Conservation (phyloP, 1,140 invertebrate species). For the Cherax quadricarinatus region DNA sequence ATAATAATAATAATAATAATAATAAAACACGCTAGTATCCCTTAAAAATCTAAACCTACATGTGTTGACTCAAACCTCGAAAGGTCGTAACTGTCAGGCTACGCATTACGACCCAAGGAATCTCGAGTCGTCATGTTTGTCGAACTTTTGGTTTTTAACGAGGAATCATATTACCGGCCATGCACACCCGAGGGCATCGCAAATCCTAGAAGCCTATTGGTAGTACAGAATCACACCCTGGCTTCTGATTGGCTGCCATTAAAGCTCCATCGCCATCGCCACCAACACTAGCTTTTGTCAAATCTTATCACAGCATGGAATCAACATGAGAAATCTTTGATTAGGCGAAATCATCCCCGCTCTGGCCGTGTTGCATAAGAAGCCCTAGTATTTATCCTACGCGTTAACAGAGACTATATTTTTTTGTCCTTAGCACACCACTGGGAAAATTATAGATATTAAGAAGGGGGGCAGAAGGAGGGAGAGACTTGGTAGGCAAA, state of each 20-base stretch:
- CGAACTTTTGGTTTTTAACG: neutral
- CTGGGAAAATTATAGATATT: slow-evolving; percentile 51
- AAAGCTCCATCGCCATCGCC: no score
- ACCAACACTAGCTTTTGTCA: slow-evolving; percentile 31
- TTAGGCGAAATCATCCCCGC: slow-evolving; percentile 23
- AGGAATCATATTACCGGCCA: neutral
- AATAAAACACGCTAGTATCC: no score
- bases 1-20: no score
- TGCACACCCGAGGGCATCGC: neutral
- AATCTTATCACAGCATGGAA: slow-evolving; percentile 30
- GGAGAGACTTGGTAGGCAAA: slow-evolving; percentile 6
- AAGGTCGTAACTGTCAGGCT: neutral
- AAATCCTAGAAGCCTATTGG: neutral
- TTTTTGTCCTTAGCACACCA: slow-evolving; percentile 60
- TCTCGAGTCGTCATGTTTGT: neutral
- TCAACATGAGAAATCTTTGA: neutral
- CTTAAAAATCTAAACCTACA: no score
- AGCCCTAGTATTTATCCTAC: slow-evolving; percentile 51
- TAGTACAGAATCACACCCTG: neutral
- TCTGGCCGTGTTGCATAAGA: slow-evolving; percentile 48
- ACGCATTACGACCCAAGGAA: neutral
- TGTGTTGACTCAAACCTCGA: neutral
- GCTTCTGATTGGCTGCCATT: slow-evolving; percentile 11
- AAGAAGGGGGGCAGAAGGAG: neutral
- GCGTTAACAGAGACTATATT: slow-evolving; percentile 46